Percentiles rank a stretch among this genome's conserved stretches.
phyloP scores from a whole-genome alignment of 92 coral and sea anemone genomes.

The Parazoanthus atlanticus region DNA sequence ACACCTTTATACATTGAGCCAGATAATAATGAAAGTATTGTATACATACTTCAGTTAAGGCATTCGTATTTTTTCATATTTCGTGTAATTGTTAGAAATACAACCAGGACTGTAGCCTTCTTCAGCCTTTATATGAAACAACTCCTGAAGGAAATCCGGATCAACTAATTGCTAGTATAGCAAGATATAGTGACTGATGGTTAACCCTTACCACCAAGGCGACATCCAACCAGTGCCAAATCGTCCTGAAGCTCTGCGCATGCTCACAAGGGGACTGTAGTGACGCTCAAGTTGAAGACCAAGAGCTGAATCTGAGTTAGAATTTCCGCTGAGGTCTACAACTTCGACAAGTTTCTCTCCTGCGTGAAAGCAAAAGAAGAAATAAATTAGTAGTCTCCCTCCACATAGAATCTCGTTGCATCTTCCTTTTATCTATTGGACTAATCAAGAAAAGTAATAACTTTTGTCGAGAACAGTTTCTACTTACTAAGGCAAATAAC shows the following conservation, averaged over 20 bases:
- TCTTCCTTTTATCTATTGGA: background rate
- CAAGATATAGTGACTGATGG: background rate
- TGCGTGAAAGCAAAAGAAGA: background rate
- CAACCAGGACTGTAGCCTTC: too few relatives aligned
- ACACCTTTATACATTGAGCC: background rate
- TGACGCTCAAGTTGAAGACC: constrained; percentile 50
- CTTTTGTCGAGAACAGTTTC: background rate
- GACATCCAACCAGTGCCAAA: constrained; percentile 83
- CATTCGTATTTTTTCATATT: too few relatives aligned
- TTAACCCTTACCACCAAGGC: constrained; percentile 73
- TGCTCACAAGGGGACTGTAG: constrained; percentile 64
- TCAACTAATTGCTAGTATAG: background rate
- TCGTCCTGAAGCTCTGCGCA: constrained; percentile 62
- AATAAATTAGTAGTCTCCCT: background rate
- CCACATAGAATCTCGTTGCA: too few relatives aligned
- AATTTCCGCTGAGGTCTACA: constrained; percentile 47
- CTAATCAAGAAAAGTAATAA: background rate
- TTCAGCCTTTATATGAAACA: background rate
- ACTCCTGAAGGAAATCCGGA: too few relatives aligned
- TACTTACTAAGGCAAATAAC: background rate
- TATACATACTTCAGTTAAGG: too few relatives aligned
- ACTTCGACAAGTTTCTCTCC: constrained; percentile 51
- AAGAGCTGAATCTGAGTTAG: constrained; percentile 8
- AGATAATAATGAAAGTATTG: too few relatives aligned
- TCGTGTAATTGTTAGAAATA: too few relatives aligned